Base-by-base conservation (phyloP, 2,113 vertebrate species). In the Typhlomys cinereus region DNA sequence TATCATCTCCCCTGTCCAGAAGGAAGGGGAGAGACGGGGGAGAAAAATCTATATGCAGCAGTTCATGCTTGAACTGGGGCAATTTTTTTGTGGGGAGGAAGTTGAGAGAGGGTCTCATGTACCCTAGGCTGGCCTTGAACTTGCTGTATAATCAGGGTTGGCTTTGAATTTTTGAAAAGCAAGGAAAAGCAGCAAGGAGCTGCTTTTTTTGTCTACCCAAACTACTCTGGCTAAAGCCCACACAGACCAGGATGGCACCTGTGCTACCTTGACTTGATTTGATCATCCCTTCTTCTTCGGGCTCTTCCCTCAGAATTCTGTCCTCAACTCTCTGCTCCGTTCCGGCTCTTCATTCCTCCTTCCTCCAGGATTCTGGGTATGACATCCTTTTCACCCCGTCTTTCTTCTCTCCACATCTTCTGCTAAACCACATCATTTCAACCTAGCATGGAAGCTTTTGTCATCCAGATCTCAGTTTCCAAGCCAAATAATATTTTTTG, bases 1-100 rank as follows among this genome's bases (percentile, higher is more conserved):
- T 59, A 7, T n/a, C 36, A 79, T 18, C 25, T 29, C n/a, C 52
- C n/a, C 50, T 5, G 4, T 27, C 75, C 34, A 27, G 39, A n/a
- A n/a, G n/a, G n/a, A n/a, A n/a, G n/a, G n/a, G 34, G 39, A 13
- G 34, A 13, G 18, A 54, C 0, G 0, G 18, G 39, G 7, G 10
- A 50, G 46, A 59, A 64, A 84, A 81, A 61, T 21, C 29, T 41
- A 81, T 74, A 31, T 7, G 23, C 48, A 46, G n/a, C 46, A 70
- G 41, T 10, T 61, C 14, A 1, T 79, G 70, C 64, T 46, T 64
- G 5, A 15, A 20, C 59, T 21, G 27, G 44, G 46, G 31, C 36
- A 52, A 18, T n/a, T n/a, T n/a, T n/a, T n/a, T n/a, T n/a, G n/a
- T n/a, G n/a, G n/a, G n/a, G n/a, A n/a, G n/a, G n/a, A n/a, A n/a